Conservation (phyloP, 2,888 invertebrate species). For the Drosophila mercatorum region DNA sequence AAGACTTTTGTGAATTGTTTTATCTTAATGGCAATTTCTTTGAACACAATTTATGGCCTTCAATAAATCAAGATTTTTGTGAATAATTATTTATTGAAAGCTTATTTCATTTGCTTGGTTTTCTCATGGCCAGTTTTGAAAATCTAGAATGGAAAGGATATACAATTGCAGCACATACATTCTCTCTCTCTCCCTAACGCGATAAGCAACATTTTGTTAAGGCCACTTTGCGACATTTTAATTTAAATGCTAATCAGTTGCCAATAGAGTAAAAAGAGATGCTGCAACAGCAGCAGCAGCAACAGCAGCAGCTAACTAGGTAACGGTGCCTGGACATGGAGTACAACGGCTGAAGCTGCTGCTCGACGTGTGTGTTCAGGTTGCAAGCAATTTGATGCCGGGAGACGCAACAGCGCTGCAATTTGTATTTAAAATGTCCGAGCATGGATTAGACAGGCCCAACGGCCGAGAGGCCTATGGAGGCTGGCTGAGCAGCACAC, state of each 20-base stretch:
- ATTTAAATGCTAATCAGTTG: conserved; percentile 79
- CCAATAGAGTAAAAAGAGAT: conserved; percentile 71
- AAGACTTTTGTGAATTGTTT: background rate
- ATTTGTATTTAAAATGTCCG: conserved; percentile 74
- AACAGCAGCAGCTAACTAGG: conserved; percentile 30
- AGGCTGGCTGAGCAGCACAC: background rate
- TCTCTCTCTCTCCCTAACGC: background rate
- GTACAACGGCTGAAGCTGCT: background rate
- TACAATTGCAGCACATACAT: conserved; percentile 17
- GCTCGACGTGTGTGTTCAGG: conserved; percentile 16
- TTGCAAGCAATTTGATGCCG: conserved; percentile 45
- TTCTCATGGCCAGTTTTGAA: background rate
- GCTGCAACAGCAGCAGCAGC: conserved; percentile 30
- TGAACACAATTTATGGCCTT: background rate
- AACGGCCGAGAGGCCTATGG: conserved; percentile 42
- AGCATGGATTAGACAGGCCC: conserved; percentile 58
- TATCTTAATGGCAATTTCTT: conserved; percentile 5
- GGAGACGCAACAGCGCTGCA: conserved; percentile 61
- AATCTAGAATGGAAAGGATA: conserved; percentile 10
- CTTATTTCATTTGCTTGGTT: background rate
- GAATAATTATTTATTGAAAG: conserved; percentile 6
- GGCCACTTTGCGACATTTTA: conserved; percentile 80
- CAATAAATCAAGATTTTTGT: conserved; percentile 1
- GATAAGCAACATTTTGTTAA: conserved; percentile 70
- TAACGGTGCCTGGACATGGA: conserved; percentile 17